These are phyloP conservation scores for Cerceris ruficornis DNA, from an alignment of 2,888 invertebrate species.

Conservation along the genomic window DNA sequence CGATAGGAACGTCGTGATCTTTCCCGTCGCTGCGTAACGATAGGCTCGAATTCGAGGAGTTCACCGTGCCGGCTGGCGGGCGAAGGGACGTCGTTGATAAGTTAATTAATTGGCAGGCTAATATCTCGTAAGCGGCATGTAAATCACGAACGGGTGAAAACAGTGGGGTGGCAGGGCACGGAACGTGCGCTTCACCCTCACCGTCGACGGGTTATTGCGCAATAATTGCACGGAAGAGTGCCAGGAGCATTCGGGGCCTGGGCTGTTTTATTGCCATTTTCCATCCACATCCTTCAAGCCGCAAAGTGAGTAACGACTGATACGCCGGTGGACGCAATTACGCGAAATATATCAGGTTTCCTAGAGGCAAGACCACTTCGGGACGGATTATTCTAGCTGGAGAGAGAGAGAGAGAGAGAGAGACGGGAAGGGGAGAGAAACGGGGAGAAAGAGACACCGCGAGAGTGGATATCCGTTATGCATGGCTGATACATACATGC, in stretches of 20 bases:
- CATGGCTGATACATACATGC: conserved; percentile 20
- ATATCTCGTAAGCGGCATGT: conserved; percentile 26
- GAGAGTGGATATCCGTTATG: conserved; percentile 28
- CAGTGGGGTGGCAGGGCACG: conserved; percentile 34
- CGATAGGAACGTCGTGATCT: not conserved
- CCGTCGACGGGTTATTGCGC: conserved; percentile 50
- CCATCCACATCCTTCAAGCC: conserved; percentile 55
- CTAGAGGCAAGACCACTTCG: conserved; percentile 27
- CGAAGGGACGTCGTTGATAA: conserved; percentile 29
- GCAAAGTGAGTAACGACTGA: conserved; percentile 57
- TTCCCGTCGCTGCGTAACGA: too few relatives aligned
- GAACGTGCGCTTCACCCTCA: conserved; percentile 52
- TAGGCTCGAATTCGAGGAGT: not conserved
- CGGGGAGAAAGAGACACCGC: conserved; percentile 3
- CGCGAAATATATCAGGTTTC: conserved; percentile 53
- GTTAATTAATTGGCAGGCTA: conserved; percentile 52
- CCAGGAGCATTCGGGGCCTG: conserved; percentile 38
- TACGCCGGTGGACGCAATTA: conserved; percentile 59
- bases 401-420: too few relatives aligned
- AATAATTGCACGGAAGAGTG: conserved; percentile 66
- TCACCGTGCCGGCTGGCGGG: conserved; percentile 1
- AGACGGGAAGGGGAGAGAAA: too few relatives aligned
- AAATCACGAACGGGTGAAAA: conserved; percentile 57
- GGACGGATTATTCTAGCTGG: not conserved
- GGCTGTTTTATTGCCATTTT: conserved; percentile 60